phyloP scores from a whole-genome alignment of 2,797 vertebrate species.

The Erpetoichthys calabaricus region DNA sequence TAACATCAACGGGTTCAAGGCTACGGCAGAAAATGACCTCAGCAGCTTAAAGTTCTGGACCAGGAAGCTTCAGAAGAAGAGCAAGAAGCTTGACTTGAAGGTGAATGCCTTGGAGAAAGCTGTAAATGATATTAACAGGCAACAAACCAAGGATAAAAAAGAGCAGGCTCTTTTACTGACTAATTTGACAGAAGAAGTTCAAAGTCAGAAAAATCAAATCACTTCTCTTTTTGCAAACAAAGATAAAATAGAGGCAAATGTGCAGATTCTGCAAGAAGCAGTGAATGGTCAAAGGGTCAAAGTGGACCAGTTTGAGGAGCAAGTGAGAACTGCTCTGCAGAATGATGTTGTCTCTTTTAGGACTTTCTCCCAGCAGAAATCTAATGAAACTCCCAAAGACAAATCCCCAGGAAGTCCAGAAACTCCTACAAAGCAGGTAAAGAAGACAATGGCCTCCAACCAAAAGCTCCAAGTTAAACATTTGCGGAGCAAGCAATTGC shows the following conservation, averaged over 20 bases:
- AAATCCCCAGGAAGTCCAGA: conserved; percentile 1
- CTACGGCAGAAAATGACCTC: conserved; percentile 27
- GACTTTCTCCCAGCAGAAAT: background rate
- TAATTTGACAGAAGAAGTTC: conserved; percentile 31
- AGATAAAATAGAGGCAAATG: conserved; percentile 21
- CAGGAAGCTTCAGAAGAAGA: conserved; percentile 35
- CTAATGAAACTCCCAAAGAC: conserved; percentile 13
- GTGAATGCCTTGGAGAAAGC: conserved; percentile 34
- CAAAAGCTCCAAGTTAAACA: conserved; percentile 8
- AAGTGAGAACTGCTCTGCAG: conserved; percentile 3
- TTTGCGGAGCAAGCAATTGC: conserved; percentile 12
- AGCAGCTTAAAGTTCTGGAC: conserved; percentile 35
- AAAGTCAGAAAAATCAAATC: conserved; percentile 25
- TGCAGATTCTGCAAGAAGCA: conserved; percentile 18
- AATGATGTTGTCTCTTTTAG: conserved; percentile 13
- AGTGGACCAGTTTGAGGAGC: conserved; percentile 28
- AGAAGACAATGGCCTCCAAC: conserved; percentile 4
- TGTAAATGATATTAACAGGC: conserved; percentile 20
- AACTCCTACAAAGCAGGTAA: conserved; percentile 2
- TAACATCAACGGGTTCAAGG: conserved; percentile 29
- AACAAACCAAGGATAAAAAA: conserved; percentile 17
- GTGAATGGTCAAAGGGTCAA: conserved; percentile 27
- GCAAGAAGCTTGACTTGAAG: conserved; percentile 29
- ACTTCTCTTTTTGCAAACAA: conserved; percentile 27
- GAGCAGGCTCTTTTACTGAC: conserved; percentile 16